A percentile compares a stretch with the other conserved stretches of the same genome.
Evolutionary conservation across 2,797 vertebrate genomes (phyloP).

Genomic region (Microchirus variegatus): DNA sequence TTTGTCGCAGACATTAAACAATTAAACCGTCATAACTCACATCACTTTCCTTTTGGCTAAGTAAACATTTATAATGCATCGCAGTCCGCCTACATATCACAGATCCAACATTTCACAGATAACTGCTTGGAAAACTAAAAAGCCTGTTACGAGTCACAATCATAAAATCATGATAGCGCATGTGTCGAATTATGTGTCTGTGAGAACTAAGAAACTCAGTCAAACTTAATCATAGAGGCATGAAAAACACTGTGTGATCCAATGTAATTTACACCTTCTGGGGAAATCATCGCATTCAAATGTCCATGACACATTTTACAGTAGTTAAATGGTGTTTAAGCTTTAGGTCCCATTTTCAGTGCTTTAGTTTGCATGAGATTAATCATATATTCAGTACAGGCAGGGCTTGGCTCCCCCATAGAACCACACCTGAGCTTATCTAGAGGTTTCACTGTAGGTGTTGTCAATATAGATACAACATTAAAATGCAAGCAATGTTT

Average conservation of each 20-base stretch:
- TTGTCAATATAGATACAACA: too few species aligned
- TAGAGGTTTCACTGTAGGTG: too few species aligned
- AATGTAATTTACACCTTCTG: neutral
- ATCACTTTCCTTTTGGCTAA: constrained; percentile 10
- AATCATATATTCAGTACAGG: too few species aligned
- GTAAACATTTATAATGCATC: neutral
- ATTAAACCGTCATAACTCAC: constrained; percentile 7
- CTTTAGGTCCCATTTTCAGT: too few species aligned
- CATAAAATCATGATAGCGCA: constrained; percentile 8
- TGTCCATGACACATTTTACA: too few species aligned
- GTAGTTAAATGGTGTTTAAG: too few species aligned
- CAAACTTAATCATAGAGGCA: too few species aligned
- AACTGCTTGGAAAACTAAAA: neutral
- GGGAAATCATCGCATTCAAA: too few species aligned
- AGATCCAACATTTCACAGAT: constrained; percentile 11
- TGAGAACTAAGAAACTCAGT: neutral
- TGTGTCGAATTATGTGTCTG: constrained; percentile 9
- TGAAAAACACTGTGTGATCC: too few species aligned
- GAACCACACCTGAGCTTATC: too few species aligned
- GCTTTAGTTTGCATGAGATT: too few species aligned
- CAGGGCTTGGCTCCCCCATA: too few species aligned
- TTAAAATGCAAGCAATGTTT: neutral
- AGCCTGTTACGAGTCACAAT: neutral
- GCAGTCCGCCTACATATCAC: constrained; percentile 9
- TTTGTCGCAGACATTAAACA: constrained; percentile 15